A percentile compares a stretch with the other conserved stretches of the same genome.
Conservation (phyloP, 2,888 invertebrate species). For the Nipponacmea schrenckii region DNA sequence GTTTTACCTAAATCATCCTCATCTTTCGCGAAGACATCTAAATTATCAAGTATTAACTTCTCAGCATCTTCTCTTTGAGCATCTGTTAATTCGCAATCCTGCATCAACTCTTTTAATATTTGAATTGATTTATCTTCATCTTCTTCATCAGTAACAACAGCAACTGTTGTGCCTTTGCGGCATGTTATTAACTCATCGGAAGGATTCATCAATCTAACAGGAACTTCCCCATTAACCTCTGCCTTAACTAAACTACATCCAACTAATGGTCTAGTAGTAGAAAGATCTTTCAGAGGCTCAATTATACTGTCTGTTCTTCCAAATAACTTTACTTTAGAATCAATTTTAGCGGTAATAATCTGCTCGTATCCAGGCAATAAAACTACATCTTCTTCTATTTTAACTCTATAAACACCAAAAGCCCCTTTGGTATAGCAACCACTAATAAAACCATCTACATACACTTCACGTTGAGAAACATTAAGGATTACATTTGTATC, state of each 20-base stretch:
- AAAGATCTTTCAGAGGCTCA: background rate
- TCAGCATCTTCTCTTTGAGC: no score
- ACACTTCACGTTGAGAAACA: background rate
- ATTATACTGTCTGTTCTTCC: background rate
- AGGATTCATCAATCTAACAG: background rate
- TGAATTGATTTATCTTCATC: no score
- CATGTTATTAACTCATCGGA: background rate
- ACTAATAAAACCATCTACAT: background rate
- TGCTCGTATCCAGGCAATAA: background rate
- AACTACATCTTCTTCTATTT: background rate
- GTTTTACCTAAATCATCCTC: no score
- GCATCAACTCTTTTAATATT: no score
- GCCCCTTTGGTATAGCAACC: background rate
- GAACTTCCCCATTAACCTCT: background rate
- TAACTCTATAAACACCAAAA: background rate
- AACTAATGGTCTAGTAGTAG: background rate
- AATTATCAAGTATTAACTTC: no score
- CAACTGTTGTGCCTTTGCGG: background rate
- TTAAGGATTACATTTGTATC: background rate
- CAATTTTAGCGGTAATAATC: background rate
- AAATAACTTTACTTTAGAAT: background rate
- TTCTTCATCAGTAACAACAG: no score
- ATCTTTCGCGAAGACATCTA: no score
- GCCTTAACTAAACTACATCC: background rate
- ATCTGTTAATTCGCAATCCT: no score